These are phyloP conservation scores for Copidosoma aretas DNA, from an alignment of 2,888 invertebrate genomes.

Conservation along the genomic window DNA sequence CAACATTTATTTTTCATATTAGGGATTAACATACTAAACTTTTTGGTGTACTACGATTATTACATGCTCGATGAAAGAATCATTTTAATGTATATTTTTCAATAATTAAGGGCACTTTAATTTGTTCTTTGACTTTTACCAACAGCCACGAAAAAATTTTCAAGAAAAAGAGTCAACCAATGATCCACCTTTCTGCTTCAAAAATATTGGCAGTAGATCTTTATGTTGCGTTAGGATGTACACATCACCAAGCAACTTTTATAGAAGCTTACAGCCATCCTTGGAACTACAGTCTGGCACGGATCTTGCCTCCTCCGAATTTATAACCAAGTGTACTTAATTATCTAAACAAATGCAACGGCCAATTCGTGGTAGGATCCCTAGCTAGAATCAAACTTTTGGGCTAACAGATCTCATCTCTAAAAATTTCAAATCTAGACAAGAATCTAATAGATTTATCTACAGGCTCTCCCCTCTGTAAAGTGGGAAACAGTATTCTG, in stretches of 20 bases:
- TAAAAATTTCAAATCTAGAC: constrained; percentile 26
- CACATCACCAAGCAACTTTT: constrained; percentile 31
- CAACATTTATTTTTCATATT: too few species aligned
- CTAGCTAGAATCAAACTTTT: constrained; percentile 37
- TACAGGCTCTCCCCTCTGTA: constrained; percentile 32
- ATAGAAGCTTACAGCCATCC: constrained; percentile 38
- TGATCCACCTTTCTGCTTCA: constrained; percentile 42
- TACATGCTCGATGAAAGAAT: too few species aligned
- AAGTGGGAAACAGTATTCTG: constrained; percentile 33
- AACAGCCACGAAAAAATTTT: constrained; percentile 38
- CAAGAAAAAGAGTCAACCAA: constrained; percentile 37
- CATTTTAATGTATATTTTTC: too few species aligned
- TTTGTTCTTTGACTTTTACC: too few species aligned
- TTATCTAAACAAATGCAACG: constrained; percentile 36
- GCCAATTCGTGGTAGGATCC: constrained; percentile 32
- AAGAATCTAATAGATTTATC: constrained; percentile 35
- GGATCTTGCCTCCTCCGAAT: constrained; percentile 39
- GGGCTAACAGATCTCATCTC: constrained; percentile 34
- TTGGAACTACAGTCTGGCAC: constrained; percentile 33
- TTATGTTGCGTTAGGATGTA: constrained; percentile 26
- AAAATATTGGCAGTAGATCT: constrained; percentile 28
- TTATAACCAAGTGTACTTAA: constrained; percentile 36
- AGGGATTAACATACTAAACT: too few species aligned
- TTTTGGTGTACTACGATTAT: too few species aligned
- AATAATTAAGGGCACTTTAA: too few species aligned